Percentiles rank a stretch among this genome's conserved stretches.
Evolutionary conservation across 2,797 vertebrate genomes (phyloP).

Genomic region (Pantherophis vulpinus): DNA sequence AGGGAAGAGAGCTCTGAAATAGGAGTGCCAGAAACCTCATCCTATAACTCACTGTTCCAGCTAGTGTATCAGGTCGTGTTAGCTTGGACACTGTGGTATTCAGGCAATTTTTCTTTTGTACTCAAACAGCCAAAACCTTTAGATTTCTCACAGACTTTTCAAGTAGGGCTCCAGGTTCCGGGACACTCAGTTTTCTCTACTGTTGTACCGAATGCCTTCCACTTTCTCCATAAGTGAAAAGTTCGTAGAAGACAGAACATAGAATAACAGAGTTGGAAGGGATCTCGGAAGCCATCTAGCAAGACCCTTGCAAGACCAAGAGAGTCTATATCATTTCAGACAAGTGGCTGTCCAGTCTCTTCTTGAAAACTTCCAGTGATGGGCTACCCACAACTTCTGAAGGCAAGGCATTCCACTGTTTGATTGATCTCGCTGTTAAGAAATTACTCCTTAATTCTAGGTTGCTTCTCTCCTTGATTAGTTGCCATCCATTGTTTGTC

Average conservation of each 20-base stretch:
- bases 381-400: no score
- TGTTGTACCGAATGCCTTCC: slow-evolving; percentile 33
- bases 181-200: slow-evolving; percentile 39
- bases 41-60: slow-evolving; percentile 35
- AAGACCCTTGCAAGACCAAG: no score
- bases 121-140: slow-evolving; percentile 64
- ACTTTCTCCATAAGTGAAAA: slow-evolving; percentile 46
- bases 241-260: background rate
- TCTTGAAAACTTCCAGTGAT: no score
- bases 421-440: no score
- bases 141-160: slow-evolving; percentile 66
- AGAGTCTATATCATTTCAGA: no score
- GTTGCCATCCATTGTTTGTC: no score
- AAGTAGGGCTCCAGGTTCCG: slow-evolving; percentile 48
- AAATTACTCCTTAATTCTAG: no score
- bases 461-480: no score
- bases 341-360: no score
- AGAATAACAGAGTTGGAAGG: background rate
- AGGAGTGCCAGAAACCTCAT: slow-evolving; percentile 17
- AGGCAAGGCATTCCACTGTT: no score
- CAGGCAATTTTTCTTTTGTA: slow-evolving; percentile 66
- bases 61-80: slow-evolving; percentile 42
- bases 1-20: background rate
- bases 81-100: slow-evolving; percentile 52
- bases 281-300: background rate